A percentile compares a stretch with the other conserved stretches of the same genome.
Evolutionary conservation across 2,888 invertebrate genomes (phyloP).

Genomic region (Cosmorhoe ocellata): DNA sequence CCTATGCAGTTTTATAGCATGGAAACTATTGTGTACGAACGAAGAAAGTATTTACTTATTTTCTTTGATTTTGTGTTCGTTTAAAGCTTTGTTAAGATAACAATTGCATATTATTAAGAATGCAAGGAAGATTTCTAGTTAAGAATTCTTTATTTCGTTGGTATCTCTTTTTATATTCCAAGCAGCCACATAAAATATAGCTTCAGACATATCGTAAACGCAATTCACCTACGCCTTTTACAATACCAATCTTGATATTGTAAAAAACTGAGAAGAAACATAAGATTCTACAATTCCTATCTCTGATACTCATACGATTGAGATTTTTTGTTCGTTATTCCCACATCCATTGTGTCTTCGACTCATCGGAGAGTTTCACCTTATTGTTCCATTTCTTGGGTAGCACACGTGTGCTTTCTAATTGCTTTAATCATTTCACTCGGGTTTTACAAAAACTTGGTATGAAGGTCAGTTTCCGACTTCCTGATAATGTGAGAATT

Average conservation of each 20-base stretch:
- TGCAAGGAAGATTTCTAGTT: too few species aligned
- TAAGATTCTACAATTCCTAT: conserved; percentile 25
- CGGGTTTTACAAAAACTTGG: conserved; percentile 22
- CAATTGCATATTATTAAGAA: too few species aligned
- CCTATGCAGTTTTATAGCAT: conserved; percentile 17
- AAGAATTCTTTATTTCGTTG: too few species aligned
- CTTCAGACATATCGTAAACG: too few species aligned
- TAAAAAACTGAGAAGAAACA: conserved; percentile 8
- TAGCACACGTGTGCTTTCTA: conserved; percentile 32
- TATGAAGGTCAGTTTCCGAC: conserved; percentile 15
- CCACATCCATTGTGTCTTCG: conserved; percentile 55
- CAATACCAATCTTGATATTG: too few species aligned
- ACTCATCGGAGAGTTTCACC: conserved; percentile 72
- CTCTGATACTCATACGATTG: conserved; percentile 16
- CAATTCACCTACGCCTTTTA: too few species aligned
- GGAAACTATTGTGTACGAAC: background rate
- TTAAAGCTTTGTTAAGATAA: too few species aligned
- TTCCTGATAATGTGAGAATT: conserved; percentile 14
- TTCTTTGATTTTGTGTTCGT: background rate
- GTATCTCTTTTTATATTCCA: too few species aligned
- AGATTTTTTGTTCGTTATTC: conserved; percentile 36
- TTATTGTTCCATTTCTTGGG: conserved; percentile 50
- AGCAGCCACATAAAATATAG: too few species aligned
- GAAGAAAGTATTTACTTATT: conserved; percentile 12
- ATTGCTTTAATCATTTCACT: conserved; percentile 30